Evolutionary conservation across 2,888 invertebrate species (phyloP), one percentile per base, ranked within the genome.

Genomic region (Rhopalosiphum nymphaeae): DNA sequence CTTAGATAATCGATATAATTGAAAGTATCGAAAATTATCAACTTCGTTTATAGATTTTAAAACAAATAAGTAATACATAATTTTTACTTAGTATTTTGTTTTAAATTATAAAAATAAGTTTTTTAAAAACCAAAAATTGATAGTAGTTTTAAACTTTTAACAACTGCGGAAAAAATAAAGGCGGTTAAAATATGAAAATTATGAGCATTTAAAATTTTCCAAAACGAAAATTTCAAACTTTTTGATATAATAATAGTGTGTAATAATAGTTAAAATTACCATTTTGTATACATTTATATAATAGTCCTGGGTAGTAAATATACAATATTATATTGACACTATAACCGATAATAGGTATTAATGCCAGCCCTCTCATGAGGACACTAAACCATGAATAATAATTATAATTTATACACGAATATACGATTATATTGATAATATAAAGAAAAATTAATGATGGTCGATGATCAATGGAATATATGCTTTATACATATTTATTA

Each of bases 401-500:
- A 56, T 91, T 36, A 42, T 91, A 91, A 78, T 42, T 78, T 91
- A 91, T 78, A 78, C 26, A 89, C 29, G 36, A 36, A 36, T 91
- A 44, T 84, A 84, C 56, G 42, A 16, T 57, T 7, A 46, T 61
- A 89, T n/a, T 21, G 21, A 42, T 44, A 78, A 78, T 78, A 78
- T 36, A 78, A 36, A 36, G 78, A 36, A 42, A 78, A 78, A 36
- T 78, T 21, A 36, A 78, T 42, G 78, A 36, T 78, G 7, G 36
- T 36, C 36, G 67, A 78, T 53, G 53, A 53, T 53, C 53, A 53
- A 53, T 78, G 36, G 9, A 36, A 36, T 78, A 36, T 21, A 78
- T 78, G 36, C 21, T 36, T 5, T 16, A 21, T 78, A 78, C 0
- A 21, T 53, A 78, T 78, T 78, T 36, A 78, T 21, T 21, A 36